These are phyloP conservation scores for Stercorarius parasiticus DNA, from an alignment of 2,113 vertebrate genomes.

Conservation along the genomic window DNA sequence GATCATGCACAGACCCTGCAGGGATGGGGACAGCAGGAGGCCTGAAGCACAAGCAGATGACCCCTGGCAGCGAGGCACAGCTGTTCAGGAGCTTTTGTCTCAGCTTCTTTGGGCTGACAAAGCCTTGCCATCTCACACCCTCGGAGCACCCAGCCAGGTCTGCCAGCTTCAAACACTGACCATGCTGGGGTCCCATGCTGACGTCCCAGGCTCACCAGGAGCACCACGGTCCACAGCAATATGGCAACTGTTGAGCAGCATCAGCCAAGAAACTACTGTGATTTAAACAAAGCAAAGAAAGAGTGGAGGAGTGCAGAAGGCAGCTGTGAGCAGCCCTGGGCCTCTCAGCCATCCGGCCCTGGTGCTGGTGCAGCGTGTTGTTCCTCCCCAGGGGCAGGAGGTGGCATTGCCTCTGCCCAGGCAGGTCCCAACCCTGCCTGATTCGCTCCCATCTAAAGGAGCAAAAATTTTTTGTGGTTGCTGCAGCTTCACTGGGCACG, in stretches of 20 bases:
- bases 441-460: neutral
- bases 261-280: neutral
- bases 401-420: neutral
- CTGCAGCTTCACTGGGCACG: neutral
- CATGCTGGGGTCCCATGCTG: neutral
- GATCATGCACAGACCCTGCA: rapidly evolving
- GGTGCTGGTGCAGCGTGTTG: neutral
- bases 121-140: rapidly evolving
- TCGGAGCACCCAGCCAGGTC: neutral
- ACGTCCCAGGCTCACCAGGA: rapidly evolving
- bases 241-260: neutral
- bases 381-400: neutral
- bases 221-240: neutral
- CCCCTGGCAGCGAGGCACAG: neutral
- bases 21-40: rapidly evolving
- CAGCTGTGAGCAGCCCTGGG: neutral
- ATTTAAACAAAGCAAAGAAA: neutral
- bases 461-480: neutral
- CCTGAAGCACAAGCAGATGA: rapidly evolving
- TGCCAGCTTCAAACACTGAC: neutral
- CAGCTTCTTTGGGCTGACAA: neutral
- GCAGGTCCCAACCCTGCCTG: neutral
- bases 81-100: neutral
- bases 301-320: neutral
- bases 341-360: neutral